Conservation (phyloP, 2,113 vertebrate genomes). For the Forbesichthys agassizii region DNA sequence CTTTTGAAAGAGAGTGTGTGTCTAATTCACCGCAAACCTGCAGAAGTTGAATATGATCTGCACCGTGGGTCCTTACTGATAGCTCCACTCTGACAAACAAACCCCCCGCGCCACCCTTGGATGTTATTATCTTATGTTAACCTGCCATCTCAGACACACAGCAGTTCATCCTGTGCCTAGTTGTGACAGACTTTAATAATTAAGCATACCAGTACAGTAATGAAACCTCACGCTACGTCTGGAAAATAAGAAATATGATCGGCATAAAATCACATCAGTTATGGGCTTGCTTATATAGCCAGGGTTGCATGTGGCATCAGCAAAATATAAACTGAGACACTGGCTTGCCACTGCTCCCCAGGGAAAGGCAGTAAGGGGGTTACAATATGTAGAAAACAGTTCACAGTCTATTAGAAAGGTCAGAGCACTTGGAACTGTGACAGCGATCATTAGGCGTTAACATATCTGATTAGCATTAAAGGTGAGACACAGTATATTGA, state of each 20-base stretch:
- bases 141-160: too few species aligned
- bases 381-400: conserved; percentile 62
- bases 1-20: conserved; percentile 51
- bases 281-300: conserved; percentile 1
- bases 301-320: conserved; percentile 14
- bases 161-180: not conserved
- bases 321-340: conserved; percentile 28
- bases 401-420: conserved; percentile 40
- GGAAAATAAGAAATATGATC: too few species aligned
- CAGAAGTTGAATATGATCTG: conserved; percentile 36
- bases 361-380: conserved; percentile 20
- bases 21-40: conserved; percentile 58
- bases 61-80: not conserved
- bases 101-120: conserved; percentile 16
- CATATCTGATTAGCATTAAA: too few species aligned
- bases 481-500: too few species aligned
- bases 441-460: not conserved
- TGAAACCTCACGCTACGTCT: conserved; percentile 3
- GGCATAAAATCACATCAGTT: conserved; percentile 21
- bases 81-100: not conserved
- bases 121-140: not conserved
- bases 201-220: not conserved
- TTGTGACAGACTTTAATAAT: not conserved
- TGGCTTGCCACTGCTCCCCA: conserved; percentile 7
- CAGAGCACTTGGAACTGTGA: conserved; percentile 22